Evolutionary conservation across 2,113 vertebrate genomes (phyloP).

Genomic region (Plecotus auritus): DNA sequence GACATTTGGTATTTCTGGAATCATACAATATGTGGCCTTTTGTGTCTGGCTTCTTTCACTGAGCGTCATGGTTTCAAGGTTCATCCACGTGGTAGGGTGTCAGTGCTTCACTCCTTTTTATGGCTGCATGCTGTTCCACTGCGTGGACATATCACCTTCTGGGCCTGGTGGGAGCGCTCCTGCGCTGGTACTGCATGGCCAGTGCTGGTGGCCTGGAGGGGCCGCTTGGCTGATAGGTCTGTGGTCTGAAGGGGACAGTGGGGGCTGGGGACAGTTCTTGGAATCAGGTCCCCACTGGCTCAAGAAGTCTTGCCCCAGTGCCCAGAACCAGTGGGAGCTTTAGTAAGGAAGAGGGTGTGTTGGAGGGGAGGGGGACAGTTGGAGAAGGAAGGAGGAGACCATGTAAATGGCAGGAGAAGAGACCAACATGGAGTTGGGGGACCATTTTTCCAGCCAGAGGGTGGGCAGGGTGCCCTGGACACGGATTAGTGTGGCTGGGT

Average conservation of each 20-base stretch:
- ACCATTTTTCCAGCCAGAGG: neutral
- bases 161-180: rapidly evolving
- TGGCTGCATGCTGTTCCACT: too few species aligned
- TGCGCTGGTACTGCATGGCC: neutral
- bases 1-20: neutral
- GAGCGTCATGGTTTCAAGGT: neutral
- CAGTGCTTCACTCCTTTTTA: neutral
- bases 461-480: neutral
- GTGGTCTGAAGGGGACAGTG: neutral
- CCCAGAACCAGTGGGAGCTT: neutral
- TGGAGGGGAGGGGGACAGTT: rapidly evolving
- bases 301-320: too few species aligned
- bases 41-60: neutral
- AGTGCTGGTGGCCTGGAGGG: neutral
- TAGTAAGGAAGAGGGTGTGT: neutral
- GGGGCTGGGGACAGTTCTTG: neutral
- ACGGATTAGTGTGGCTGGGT: too few species aligned
- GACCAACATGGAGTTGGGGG: neutral
- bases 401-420: neutral
- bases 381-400: neutral
- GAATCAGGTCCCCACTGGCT: neutral
- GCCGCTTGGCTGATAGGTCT: neutral
- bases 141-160: rapidly evolving
- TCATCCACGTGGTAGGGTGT: neutral
- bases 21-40: neutral